phyloP scores from a whole-genome alignment of 2,888 invertebrate genomes.

The Theretra japonica region DNA sequence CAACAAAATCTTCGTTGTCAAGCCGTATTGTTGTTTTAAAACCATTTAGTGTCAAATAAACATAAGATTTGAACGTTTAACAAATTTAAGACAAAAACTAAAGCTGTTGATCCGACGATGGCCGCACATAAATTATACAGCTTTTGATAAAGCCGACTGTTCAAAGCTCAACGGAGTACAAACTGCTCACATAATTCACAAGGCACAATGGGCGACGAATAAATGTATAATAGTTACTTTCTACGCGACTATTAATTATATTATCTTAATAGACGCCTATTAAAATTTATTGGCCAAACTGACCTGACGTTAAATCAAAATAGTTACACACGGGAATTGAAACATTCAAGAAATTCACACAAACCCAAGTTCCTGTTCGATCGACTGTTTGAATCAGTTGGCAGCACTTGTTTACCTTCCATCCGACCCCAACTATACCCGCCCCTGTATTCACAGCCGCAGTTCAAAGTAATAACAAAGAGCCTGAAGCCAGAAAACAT shows the following conservation, averaged over 20 bases:
- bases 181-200: slow-evolving; percentile 42
- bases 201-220: slow-evolving; percentile 31
- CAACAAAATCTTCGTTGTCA: neutral
- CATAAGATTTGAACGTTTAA: slow-evolving; percentile 38
- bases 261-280: slow-evolving; percentile 7
- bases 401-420: slow-evolving; percentile 77
- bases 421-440: slow-evolving; percentile 66
- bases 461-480: slow-evolving; percentile 82
- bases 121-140: slow-evolving; percentile 66
- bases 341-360: neutral
- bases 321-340: neutral
- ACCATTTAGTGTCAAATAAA: slow-evolving; percentile 6
- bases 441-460: slow-evolving; percentile 67
- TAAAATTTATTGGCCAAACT: neutral
- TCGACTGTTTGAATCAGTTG: slow-evolving; percentile 73
- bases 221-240: slow-evolving; percentile 9
- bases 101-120: slow-evolving; percentile 59
- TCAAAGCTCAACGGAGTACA: slow-evolving; percentile 56
- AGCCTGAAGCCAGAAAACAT: slow-evolving; percentile 84
- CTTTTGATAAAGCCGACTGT: slow-evolving; percentile 70
- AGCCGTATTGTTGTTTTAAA: neutral
- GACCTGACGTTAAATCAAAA: neutral
- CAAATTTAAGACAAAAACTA: slow-evolving; percentile 59
- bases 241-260: slow-evolving; percentile 7
- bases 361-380: slow-evolving; percentile 54